Percentiles rank a stretch among this genome's conserved stretches.
phyloP scores from a whole-genome alignment of 2,113 vertebrate species.

The Sardina pilchardus region DNA sequence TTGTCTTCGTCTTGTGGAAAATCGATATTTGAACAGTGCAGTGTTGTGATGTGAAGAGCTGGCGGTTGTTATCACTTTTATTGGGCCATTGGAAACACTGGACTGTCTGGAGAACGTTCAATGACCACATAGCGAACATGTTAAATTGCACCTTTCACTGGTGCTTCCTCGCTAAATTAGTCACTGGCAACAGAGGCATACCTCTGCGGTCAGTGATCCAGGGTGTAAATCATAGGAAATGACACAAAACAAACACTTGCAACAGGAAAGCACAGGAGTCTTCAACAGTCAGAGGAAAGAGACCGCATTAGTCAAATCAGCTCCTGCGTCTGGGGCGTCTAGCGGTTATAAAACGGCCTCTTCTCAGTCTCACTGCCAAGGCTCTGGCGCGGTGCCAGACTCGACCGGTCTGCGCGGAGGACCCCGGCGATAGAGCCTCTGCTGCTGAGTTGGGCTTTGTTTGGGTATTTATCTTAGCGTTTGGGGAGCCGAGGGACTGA shows the following conservation, averaged over 20 bases:
- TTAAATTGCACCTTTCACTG: no score
- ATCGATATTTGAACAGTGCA: slow-evolving; percentile 50
- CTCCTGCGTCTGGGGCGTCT: not conserved
- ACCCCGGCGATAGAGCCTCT: not conserved
- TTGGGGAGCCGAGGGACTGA: not conserved
- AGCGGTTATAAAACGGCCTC: no score
- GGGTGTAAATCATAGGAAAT: not conserved
- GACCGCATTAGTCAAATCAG: not conserved
- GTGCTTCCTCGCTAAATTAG: not conserved
- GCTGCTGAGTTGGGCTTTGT: not conserved
- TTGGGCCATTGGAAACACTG: not conserved
- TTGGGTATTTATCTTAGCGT: not conserved
- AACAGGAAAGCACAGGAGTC: not conserved
- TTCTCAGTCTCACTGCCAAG: not conserved
- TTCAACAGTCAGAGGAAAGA: not conserved
- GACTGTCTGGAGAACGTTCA: not conserved
- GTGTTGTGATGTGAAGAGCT: slow-evolving; percentile 57
- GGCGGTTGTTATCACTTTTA: slow-evolving; percentile 62
- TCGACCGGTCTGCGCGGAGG: not conserved
- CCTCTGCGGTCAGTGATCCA: not conserved
- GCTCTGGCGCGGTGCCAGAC: not conserved
- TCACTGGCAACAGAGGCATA: not conserved
- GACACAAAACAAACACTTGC: not conserved
- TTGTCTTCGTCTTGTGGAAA: not conserved
- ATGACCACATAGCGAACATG: no score